Evolutionary conservation across 2,888 invertebrate genomes (phyloP), one percentile per base, ranked within the genome.

Genomic region (Xiphydria camelus): DNA sequence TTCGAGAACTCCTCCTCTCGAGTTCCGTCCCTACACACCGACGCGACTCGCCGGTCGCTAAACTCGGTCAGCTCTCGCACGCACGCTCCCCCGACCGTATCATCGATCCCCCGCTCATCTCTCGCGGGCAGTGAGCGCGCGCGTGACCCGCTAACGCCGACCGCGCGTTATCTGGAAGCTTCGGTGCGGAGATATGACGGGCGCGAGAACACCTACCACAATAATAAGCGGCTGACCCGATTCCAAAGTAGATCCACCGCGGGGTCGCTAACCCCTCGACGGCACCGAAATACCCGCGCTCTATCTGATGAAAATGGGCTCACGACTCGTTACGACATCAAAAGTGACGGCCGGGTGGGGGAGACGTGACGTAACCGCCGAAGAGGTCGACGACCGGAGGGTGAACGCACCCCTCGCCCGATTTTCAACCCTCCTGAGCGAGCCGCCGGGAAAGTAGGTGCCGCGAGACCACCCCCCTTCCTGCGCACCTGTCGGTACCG

Each of bases 251-350:
- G 75, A 74, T 74, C 67, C 68, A 67, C 63, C 57, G 61, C 42
- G 45, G 45, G 75, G 73, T 73, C 73, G 68, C 60, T 73, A 67
- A 75, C 73, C 73, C 55, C 68, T 53, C 39, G 47, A 29, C n/a
- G n/a, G 62, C 53, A 58, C 70, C 66, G 63, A 70, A 69, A 70
- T 70, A 70, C 62, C 57, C 57, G 70, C 59, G 74, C 73, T n/a
- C n/a, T 73, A 75, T 75, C 70, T 70, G 74, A 75, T 70, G 75
- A 75, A 75, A 75, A 75, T 75, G 75, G 73, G 75, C 74, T 75
- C 75, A 72, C 70, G 72, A 73, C 68, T 73, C 68, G 73, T 71
- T 72, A 73, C 73, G 68, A 71, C 73, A 73, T 73, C 70, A 75
- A 74, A 73, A 72, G 71, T 71, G 70, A 67, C 63, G 68, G 15